Conservation (phyloP, 2,888 invertebrate genomes). For the Nysson spinosus region DNA sequence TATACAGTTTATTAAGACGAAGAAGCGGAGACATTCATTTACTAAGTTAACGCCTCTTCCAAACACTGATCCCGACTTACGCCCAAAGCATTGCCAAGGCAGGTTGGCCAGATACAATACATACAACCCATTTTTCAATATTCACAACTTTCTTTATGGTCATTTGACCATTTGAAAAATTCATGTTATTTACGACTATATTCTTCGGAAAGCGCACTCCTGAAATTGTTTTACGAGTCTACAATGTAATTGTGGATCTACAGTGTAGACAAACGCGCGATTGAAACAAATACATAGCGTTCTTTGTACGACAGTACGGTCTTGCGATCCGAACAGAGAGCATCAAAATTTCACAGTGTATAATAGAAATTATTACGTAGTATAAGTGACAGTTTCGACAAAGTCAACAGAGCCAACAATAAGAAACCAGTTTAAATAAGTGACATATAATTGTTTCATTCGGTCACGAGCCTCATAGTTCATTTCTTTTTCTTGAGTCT, state of each 20-base stretch:
- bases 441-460: no score
- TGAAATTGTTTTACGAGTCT: constrained; percentile 4
- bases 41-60: no score
- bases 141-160: constrained; percentile 5
- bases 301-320: constrained; percentile 4
- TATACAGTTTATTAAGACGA: no score
- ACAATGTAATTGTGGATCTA: constrained; percentile 4
- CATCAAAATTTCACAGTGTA: constrained; percentile 13
- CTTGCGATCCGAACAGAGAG: constrained; percentile 11
- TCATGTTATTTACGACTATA: constrained; percentile 16
- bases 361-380: constrained; percentile 12
- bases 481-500: no score
- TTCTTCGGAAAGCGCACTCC: constrained; percentile 14
- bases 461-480: no score
- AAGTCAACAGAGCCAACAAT: constrained; percentile 10
- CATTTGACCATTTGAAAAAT: constrained; percentile 23
- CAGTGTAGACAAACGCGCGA: constrained; percentile 3
- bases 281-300: constrained; percentile 3
- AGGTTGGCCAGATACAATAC: no score
- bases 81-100: no score
- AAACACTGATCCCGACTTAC: no score
- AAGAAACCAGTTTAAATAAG: no score
- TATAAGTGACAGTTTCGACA: constrained; percentile 10
- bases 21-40: no score
- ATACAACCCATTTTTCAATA: constrained; percentile 13